Evolutionary conservation across 2,888 invertebrate species (phyloP), one percentile per base, ranked within the genome.

Genomic region (Nematopogon swammerdamellus): DNA sequence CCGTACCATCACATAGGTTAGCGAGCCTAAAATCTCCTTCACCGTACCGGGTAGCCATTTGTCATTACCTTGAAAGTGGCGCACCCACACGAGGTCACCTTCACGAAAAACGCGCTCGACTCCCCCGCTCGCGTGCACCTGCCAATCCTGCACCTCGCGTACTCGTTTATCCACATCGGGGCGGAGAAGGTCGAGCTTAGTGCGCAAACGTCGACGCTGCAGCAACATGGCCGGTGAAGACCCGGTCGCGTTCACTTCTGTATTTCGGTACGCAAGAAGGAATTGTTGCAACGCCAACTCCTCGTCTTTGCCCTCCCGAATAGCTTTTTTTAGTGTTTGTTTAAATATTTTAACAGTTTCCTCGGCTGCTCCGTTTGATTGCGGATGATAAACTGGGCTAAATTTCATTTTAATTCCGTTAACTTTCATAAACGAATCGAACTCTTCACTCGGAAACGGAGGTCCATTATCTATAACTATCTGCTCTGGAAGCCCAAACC

Each of bases 271-370:
- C 5, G 43, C 20, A n/a, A 48, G 25, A 14, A 48, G 42, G 16
- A 43, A 46, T 2, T 20, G 2, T 45, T 51, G 51, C 1, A 51
- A 20, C 1, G 49, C 51, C 5, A 18, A 6, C 6, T 49, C 48
- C 8, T 46, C 5, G 3, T 49, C 36, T 19, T 11, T 1, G 1
- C 18, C 11, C 8, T 51, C 51, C 19, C 42, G n/a, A 2, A 17
- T 18, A 0, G 51, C 49, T 11, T 51, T 51, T 17, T 49, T 51
- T 1, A 51, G 44, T 1, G 49, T 48, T n/a, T 36, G 18, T 18
- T 51, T 51, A 18, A 46, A 49, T 3, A 50, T 8, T 19, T 50
- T 52, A 10, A 52, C 50, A 3, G 46, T 50, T 1, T 36, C 18
- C 19, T 44, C 16, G 1, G 8, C 16, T 5, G 47, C 47, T 16